A percentile compares a stretch with the other conserved stretches of the same genome.
Evolutionary conservation across 2,113 vertebrate species (phyloP).

Genomic region (Suncus etruscus): DNA sequence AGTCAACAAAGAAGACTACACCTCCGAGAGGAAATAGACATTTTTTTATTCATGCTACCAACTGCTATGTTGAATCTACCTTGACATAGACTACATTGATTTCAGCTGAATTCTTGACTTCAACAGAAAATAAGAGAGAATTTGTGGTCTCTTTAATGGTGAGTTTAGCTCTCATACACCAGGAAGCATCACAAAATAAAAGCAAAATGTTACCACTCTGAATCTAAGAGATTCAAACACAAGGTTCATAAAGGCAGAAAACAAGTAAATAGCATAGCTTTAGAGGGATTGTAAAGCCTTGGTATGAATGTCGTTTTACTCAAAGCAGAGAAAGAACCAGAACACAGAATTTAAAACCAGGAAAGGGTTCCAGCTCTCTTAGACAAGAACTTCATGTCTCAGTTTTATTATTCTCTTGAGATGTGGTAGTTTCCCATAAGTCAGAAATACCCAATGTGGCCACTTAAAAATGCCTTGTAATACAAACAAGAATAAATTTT

Average conservation of each 20-base stretch:
- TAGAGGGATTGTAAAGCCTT: not conserved
- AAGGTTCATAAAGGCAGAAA: not conserved
- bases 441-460: not conserved
- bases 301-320: not conserved
- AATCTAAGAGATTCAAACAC: not conserved
- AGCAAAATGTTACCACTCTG: not conserved
- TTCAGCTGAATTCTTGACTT: conserved; percentile 22
- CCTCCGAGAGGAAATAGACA: not conserved
- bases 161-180: conserved; percentile 5
- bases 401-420: not conserved
- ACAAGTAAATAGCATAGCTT: not conserved
- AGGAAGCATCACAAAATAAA: conserved; percentile 27
- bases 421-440: not conserved
- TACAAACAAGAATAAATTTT: conserved; percentile 43
- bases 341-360: conserved; percentile 26
- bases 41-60: conserved; percentile 28
- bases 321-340: conserved; percentile 15
- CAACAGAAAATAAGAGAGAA: not conserved
- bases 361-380: conserved; percentile 15
- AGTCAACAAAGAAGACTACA: not conserved
- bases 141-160: conserved; percentile 5
- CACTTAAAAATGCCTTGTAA: conserved; percentile 14
- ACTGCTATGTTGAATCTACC: conserved; percentile 41
- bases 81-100: not conserved
- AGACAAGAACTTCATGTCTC: conserved; percentile 25